Evolutionary conservation across 2,797 vertebrate genomes (phyloP).

Genomic region (Helicolenus hilgendorfi): DNA sequence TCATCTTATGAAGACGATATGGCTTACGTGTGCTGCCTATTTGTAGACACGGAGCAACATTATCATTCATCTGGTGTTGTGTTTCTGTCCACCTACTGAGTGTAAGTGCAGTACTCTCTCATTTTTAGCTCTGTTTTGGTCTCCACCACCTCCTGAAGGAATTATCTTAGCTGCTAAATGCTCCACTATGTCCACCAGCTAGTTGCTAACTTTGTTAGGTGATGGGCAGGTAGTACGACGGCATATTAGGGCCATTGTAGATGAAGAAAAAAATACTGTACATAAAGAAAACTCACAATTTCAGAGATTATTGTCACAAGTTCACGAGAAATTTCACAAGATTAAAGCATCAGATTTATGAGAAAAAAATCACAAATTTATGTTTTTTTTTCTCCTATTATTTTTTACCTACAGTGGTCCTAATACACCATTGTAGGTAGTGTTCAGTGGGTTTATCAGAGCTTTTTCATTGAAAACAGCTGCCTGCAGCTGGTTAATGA

Average conservation of each 20-base stretch:
- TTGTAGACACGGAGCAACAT: background rate
- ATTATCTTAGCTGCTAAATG: background rate
- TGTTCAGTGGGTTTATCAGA: background rate
- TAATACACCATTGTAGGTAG: too few relatives aligned
- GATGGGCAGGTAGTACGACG: too few relatives aligned
- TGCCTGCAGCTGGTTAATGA: constrained; percentile 47
- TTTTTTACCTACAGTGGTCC: too few relatives aligned
- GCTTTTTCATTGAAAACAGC: background rate
- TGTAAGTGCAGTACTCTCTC: background rate
- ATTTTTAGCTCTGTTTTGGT: constrained; percentile 20
- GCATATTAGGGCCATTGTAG: too few relatives aligned
- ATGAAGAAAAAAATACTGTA: too few relatives aligned
- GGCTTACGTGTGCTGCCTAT: background rate
- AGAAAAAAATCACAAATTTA: too few relatives aligned
- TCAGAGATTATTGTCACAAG: too few relatives aligned
- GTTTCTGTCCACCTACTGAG: background rate
- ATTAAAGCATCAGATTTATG: too few relatives aligned
- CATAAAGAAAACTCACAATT: too few relatives aligned
- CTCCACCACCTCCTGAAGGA: background rate
- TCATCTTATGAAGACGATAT: background rate
- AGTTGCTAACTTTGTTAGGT: background rate
- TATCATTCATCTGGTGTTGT: background rate
- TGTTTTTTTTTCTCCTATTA: too few relatives aligned
- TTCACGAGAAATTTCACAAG: too few relatives aligned
- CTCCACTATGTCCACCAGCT: background rate